Conservation (phyloP, 2,113 vertebrate genomes). For the Neodontobutis hainanensis region DNA sequence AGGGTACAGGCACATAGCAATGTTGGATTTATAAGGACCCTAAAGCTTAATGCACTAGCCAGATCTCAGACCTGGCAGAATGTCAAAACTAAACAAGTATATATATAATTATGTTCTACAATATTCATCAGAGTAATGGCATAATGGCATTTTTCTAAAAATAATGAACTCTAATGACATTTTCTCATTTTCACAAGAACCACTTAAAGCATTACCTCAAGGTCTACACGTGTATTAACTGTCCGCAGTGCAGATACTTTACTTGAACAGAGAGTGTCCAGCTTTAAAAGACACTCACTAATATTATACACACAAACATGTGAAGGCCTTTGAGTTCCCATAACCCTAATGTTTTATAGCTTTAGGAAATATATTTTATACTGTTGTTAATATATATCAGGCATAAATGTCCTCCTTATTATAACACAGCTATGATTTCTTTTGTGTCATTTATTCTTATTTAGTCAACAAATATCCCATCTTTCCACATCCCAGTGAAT, state of each 20-base stretch:
- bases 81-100: too few relatives aligned
- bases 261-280: background rate
- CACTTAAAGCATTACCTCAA: background rate
- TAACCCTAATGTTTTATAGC: background rate
- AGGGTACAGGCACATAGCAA: too few relatives aligned
- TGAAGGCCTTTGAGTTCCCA: slow-evolving; percentile 19
- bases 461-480: slow-evolving; percentile 40
- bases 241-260: background rate
- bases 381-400: background rate
- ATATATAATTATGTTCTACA: too few relatives aligned
- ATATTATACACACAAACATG: background rate
- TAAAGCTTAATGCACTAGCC: too few relatives aligned
- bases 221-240: too few relatives aligned
- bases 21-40: too few relatives aligned
- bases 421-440: background rate
- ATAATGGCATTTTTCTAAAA: too few relatives aligned
- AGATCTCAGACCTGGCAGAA: too few relatives aligned
- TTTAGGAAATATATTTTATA: slow-evolving; percentile 1
- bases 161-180: too few relatives aligned
- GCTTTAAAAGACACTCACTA: background rate
- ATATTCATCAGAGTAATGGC: too few relatives aligned
- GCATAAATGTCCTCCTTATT: slow-evolving; percentile 2
- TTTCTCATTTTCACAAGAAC: background rate
- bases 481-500: slow-evolving; percentile 35
- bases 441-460: slow-evolving; percentile 5